These are phyloP conservation scores for Festucalex cinctus DNA, from an alignment of 2,113 vertebrate species.

Conservation along the genomic window DNA sequence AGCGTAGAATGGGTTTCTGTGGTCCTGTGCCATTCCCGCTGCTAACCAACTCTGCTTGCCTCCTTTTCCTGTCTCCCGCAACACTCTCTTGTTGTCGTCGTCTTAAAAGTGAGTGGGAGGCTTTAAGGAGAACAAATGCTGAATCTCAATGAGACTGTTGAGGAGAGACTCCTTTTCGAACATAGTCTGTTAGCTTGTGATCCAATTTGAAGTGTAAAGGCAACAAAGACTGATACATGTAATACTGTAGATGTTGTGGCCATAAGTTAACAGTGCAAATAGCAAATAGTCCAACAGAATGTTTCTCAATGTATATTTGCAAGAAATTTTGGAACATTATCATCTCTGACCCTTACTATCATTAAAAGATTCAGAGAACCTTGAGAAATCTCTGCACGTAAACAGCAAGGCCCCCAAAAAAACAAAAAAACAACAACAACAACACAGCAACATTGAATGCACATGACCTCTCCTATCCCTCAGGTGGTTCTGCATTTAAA, in stretches of 20 bases:
- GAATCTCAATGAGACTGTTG: constrained; percentile 71
- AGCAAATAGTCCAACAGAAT: no score
- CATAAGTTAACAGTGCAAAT: no score
- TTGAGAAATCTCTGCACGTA: no score
- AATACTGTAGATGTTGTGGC: not conserved
- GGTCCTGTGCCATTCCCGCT: constrained; percentile 44
- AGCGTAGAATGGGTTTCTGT: constrained; percentile 21
- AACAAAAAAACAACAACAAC: no score
- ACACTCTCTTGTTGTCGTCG: constrained; percentile 49
- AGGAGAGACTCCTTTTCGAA: constrained; percentile 36
- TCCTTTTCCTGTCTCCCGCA: constrained; percentile 41
- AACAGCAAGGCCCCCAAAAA: no score
- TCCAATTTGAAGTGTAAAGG: constrained; percentile 44
- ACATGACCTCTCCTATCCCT: no score
- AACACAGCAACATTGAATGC: no score
- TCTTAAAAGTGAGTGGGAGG: constrained; percentile 61
- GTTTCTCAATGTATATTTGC: no score
- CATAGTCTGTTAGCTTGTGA: constrained; percentile 34
- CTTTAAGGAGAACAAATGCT: constrained; percentile 54
- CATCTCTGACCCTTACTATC: no score
- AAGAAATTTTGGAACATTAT: no score
- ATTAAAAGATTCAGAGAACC: no score
- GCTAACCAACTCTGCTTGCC: constrained; percentile 37
- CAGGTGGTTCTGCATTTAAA: no score
- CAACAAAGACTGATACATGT: not conserved